Evolutionary conservation across 2,888 invertebrate species (phyloP), one percentile per base, ranked within the genome.

Genomic region (Perizoma flavofasciatum): DNA sequence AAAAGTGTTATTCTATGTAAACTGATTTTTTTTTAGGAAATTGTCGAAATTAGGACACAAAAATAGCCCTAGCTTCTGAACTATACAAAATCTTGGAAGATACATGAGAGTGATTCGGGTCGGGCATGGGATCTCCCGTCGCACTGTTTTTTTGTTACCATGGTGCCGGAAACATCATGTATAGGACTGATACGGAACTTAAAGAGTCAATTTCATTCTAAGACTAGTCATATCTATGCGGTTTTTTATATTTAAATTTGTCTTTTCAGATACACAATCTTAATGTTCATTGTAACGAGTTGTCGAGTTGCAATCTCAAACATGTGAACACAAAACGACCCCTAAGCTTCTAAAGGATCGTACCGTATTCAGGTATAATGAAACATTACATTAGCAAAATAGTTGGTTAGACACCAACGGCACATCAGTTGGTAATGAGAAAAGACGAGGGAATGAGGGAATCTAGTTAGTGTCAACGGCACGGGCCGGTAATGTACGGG

Each of bases 391-490:
- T 62, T 62, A 55, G 48, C 58, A 51, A 62, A 62, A 62, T 58
- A 58, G 62, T 62, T 58, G 51, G 55, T 59, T 62, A 58, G 58
- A 59, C 55, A 55, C 51, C 44, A 60, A 60, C 48, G 56, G 51
- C 54, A 65, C 66, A 65, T 60, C 51, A 58, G 61, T 54, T 41
- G 47, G 59, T 65, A 66, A 69, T 67, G 64, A 67, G 64, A 64
- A 55, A 54, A 66, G 69, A 63, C 64, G 59, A 56, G 64, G 59
- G 65, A 71, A 75, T 72, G 60, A 60, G 67, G 59, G 63, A 72
- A 77, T 72, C 70, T 69, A 72, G 74, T 78, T 74, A 73, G 73
- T 71, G 74, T 76, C 71, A 75, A 72, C 74, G 69, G 72, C 73
- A 70, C 70, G 64, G 69, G 69, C 69, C 71, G 73, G 75, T 70